Base-by-base conservation (phyloP, 2,797 vertebrate species). In the Spatula clypeata region DNA sequence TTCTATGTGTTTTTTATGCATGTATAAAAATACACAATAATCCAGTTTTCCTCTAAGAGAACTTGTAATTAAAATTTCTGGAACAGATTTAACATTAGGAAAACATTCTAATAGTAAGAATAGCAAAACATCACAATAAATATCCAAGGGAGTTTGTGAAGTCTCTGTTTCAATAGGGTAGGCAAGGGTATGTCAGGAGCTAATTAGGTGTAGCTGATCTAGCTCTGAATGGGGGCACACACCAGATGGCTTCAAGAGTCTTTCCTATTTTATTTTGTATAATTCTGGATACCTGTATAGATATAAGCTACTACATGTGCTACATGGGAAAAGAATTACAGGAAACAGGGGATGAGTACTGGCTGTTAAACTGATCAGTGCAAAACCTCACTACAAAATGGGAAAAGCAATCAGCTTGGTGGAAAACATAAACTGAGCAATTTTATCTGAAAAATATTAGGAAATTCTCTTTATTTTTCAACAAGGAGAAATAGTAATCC, bases 151-250 rank as follows among this genome's bases (percentile, higher is more conserved):
- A 93, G 21, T 79, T 62, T 79, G 58, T 62, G 79, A 34, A 94
- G 57, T n/a, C 31, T 66, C 24, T 76, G 38, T 88, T 95, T 96
- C 83, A 84, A 31, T 57, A 88, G 70, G n/a, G 58, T 76, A 92
- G 79, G 86, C 83, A 88, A 93, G 58, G 4, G 0, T 94, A 51
- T 57, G 64, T 88, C 80, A 93, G 64, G 27, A 93, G 70, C 80
- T 96, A 94, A 95, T 96, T 92, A 86, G 88, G 66, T 96, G 71
- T 88, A 75, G 77, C 88, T 81, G 73, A 60, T 86, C 67, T 70
- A 88, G 38, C 64, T 76, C 86, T 93, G 86, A 94, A 84, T 20
- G 31, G 51, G 42, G 38, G 84, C 55, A 72, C 24, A 36, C 40
- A 79, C 58, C 86, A 88, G 88, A 88, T 90, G 86, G 90, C 57